A percentile compares a stretch with the other conserved stretches of the same genome.
Evolutionary conservation across 2,113 vertebrate genomes (phyloP).

Genomic region (Bufo bufo): DNA sequence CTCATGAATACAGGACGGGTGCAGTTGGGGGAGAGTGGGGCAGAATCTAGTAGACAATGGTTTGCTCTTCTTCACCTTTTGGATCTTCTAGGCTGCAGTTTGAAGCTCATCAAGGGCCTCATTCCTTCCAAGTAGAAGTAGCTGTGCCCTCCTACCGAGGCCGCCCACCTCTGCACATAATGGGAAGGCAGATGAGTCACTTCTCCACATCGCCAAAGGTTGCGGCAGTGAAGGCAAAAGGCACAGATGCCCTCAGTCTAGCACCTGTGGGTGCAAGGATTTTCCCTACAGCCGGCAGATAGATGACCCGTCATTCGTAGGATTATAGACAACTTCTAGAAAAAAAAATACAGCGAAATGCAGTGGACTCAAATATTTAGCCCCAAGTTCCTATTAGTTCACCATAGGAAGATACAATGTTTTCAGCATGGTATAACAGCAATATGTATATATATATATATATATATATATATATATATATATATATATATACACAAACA

Average conservation of each 20-base stretch:
- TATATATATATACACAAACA: too few relatives aligned
- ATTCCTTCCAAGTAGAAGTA: neutral
- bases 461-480: too few relatives aligned
- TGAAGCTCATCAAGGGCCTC: neutral
- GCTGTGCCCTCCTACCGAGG: neutral
- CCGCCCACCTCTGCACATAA: slow-evolving; percentile 11
- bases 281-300: neutral
- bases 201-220: slow-evolving; percentile 11
- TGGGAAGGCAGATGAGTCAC: neutral
- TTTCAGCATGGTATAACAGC: too few relatives aligned
- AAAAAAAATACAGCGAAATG: neutral
- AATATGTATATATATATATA: too few relatives aligned
- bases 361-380: neutral
- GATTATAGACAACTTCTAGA: neutral
- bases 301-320: too few relatives aligned
- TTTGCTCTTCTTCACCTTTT: neutral
- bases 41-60: neutral
- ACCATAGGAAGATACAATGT: neutral
- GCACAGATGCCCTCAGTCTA: neutral
- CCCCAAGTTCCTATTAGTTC: neutral
- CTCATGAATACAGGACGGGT: neutral
- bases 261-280: neutral
- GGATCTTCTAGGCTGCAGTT: neutral
- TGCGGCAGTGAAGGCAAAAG: neutral
- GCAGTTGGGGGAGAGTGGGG: neutral